phyloP scores from a whole-genome alignment of 2,113 vertebrate genomes.

The Myrmophylax atrothorax region DNA sequence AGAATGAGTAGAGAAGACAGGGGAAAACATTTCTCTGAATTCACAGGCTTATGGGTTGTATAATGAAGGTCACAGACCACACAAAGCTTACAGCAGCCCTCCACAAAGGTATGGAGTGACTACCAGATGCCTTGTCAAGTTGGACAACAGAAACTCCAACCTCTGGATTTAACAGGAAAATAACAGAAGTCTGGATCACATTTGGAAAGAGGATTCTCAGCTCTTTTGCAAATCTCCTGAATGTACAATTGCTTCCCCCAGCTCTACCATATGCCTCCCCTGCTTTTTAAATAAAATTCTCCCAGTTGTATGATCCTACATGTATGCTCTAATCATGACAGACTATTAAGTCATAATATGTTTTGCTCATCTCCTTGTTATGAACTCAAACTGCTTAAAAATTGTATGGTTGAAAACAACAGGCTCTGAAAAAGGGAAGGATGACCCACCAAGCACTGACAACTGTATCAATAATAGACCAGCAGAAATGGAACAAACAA shows the following conservation, averaged over 20 bases:
- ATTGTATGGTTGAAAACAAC: neutral
- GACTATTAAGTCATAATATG: neutral
- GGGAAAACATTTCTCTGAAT: neutral
- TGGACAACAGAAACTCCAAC: neutral
- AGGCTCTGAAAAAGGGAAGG: neutral
- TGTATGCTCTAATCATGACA: neutral
- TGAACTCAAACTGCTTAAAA: neutral
- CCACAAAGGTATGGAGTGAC: neutral
- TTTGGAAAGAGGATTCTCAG: neutral
- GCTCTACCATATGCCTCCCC: neutral
- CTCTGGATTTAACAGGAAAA: neutral
- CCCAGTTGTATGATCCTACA: fast-evolving
- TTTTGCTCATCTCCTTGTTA: neutral
- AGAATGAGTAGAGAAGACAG: neutral
- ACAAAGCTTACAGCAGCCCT: fast-evolving
- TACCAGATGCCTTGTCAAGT: neutral
- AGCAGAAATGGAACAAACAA: neutral
- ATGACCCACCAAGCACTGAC: neutral
- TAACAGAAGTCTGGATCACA: neutral
- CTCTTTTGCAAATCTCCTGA: neutral
- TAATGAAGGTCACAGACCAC: neutral
- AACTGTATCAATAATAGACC: neutral
- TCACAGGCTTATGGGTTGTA: neutral
- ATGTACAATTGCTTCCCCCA: neutral
- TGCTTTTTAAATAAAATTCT: neutral